phyloP scores from a whole-genome alignment of 2,113 vertebrate genomes.

The Ptilonorhynchus violaceus region DNA sequence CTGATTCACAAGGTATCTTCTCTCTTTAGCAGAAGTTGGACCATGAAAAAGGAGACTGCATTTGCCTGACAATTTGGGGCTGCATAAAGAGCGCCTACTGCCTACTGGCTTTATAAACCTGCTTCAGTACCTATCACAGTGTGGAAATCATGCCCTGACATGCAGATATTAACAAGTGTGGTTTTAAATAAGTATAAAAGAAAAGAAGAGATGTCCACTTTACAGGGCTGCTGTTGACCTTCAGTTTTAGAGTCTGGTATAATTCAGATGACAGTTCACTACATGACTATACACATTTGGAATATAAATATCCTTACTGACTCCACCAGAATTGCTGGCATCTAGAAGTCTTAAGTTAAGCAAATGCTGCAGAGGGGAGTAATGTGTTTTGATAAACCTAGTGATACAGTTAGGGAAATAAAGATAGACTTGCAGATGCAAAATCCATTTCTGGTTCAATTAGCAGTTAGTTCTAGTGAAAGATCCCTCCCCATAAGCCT shows the following conservation, averaged over 20 bases:
- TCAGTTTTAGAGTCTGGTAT: background rate
- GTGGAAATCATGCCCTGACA: accelerated
- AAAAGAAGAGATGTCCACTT: background rate
- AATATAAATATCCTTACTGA: background rate
- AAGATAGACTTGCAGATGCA: background rate
- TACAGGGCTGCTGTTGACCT: background rate
- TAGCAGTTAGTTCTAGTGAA: background rate
- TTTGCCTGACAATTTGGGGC: background rate
- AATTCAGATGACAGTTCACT: background rate
- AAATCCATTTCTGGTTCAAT: background rate
- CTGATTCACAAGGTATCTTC: background rate
- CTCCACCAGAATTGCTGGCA: background rate
- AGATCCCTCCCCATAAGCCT: background rate
- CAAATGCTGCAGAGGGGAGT: background rate
- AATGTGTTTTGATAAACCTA: background rate
- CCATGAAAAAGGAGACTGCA: background rate
- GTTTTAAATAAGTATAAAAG: background rate
- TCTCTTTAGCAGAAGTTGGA: background rate
- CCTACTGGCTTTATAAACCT: background rate
- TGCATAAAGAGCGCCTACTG: background rate
- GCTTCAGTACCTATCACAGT: background rate
- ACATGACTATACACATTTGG: background rate
- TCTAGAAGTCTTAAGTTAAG: background rate
- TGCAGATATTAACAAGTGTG: background rate
- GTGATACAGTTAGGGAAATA: background rate